Evolutionary conservation across 2,888 invertebrate genomes (phyloP), one percentile per base, ranked within the genome.

Genomic region (Acanthosepion esculentum): DNA sequence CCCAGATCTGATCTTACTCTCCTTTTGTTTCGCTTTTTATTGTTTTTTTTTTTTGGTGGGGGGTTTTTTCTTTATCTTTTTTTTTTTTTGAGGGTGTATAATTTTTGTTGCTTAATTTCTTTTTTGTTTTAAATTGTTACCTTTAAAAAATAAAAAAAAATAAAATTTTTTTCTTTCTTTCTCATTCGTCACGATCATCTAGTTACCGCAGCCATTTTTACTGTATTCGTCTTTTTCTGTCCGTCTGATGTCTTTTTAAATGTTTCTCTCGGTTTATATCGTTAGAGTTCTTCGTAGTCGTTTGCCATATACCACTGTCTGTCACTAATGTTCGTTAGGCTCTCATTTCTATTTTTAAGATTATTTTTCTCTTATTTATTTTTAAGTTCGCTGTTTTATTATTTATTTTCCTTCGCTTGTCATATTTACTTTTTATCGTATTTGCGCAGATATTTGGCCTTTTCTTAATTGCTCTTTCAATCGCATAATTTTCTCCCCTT

Each of bases 161-260:
- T 3, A 1, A 41, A 29, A 78, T n/a, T 33, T 78, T 78, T 78
- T 78, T 78, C 78, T 78, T 78, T 33, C n/a, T 78, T 12, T 33
- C 78, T 78, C 78, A 78, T 78, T 78, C 78, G 33, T 78, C 78
- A 78, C 78, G 78, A 78, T 78, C 78, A 78, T 78, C 78, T 78
- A 10, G 20, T 78, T n/a, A 18, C 64, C 64, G 64, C 8, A 3
- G 23, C 64, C 64, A 64, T 8, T 78, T 33, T n/a, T 33, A 33
- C 78, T n/a, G 12, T 18, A n/a, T n/a, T 12, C 78, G 78, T 10
- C n/a, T 15, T n/a, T n/a, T 33, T 78, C 1, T n/a, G 15, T 78
- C 1, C n/a, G 10, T 78, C n/a, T 78, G 8, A n/a, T 10, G 15
- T 55, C 20, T 5, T 59, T 23, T 59, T 26, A 59, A 59, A 59